Conservation (phyloP, 2,113 vertebrate species). For the Pomatorhinus ruficollis region DNA sequence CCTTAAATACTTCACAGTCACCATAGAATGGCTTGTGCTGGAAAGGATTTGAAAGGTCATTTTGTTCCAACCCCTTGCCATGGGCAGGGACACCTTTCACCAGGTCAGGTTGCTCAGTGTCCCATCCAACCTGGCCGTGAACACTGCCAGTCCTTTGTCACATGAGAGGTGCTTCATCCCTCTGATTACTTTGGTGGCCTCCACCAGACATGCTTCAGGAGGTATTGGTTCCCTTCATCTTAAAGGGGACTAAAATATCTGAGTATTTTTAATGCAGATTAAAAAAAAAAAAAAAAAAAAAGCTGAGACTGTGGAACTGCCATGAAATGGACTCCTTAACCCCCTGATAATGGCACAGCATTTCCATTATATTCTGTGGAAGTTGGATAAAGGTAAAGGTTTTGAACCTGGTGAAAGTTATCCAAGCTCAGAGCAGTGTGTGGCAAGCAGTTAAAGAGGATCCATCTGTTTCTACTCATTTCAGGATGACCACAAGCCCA, state of each 20-base stretch:
- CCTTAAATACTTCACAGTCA: not conserved
- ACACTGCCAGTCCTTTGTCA: not conserved
- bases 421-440: not conserved
- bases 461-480: not conserved
- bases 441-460: not conserved
- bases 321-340: not conserved
- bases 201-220: accelerated
- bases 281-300: not conserved
- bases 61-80: accelerated
- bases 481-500: not conserved
- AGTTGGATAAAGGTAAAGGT: not conserved
- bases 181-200: not conserved
- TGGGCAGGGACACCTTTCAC: not conserved
- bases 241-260: not conserved
- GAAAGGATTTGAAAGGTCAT: not conserved
- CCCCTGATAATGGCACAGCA: not conserved
- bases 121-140: not conserved
- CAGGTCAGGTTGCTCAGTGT: not conserved
- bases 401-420: not conserved
- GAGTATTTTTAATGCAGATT: not conserved
- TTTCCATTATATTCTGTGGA: not conserved
- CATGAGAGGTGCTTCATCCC: not conserved
- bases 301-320: not conserved
- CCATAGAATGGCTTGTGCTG: not conserved
- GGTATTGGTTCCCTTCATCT: not conserved